phyloP scores from a whole-genome alignment of 2,113 vertebrate species.

The Nibea coibor region DNA sequence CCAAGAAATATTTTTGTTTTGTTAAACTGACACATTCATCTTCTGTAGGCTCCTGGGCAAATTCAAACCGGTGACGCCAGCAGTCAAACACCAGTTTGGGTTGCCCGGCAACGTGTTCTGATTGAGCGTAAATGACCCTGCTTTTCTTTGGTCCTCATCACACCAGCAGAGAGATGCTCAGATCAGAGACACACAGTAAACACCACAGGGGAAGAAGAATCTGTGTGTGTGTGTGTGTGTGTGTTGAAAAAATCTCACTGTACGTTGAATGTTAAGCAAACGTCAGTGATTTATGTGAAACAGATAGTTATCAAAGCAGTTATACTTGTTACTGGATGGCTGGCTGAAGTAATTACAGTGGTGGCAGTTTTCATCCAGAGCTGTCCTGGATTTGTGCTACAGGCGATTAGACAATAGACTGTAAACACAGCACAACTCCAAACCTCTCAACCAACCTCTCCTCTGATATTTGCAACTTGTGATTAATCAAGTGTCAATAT shows the following conservation, averaged over 20 bases:
- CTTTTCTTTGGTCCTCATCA: slow-evolving; percentile 24
- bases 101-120: slow-evolving; percentile 59
- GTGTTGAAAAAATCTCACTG: neutral
- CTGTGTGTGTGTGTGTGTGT: too few relatives aligned
- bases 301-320: neutral
- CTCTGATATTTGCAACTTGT: neutral
- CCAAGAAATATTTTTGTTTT: neutral
- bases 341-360: neutral
- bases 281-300: neutral
- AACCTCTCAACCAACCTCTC: neutral
- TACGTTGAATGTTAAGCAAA: neutral
- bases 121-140: slow-evolving; percentile 21
- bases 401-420: neutral
- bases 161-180: slow-evolving; percentile 12
- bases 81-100: slow-evolving; percentile 30
- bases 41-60: slow-evolving; percentile 5
- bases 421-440: neutral
- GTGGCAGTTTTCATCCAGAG: neutral
- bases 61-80: neutral
- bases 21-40: neutral
- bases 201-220: neutral
- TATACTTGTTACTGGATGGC: neutral
- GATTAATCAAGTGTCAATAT: neutral
- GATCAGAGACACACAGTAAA: slow-evolving; percentile 1
- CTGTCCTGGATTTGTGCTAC: neutral